These are phyloP conservation scores for Ectropis grisescens DNA, from an alignment of 1,140 invertebrate genomes.

Conservation along the genomic window DNA sequence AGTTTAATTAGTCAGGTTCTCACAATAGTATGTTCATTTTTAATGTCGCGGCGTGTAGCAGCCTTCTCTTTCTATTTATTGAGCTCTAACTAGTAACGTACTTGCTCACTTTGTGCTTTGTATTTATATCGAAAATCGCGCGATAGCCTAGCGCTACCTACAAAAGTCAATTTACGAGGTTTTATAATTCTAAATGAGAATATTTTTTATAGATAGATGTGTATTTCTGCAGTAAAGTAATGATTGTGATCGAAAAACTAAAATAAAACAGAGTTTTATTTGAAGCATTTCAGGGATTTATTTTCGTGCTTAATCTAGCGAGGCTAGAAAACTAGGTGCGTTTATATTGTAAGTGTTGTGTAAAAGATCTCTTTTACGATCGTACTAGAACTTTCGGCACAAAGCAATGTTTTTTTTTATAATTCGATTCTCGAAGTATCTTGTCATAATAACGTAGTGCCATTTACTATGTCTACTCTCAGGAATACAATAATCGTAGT, in stretches of 20 bases:
- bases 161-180: constrained; percentile 57
- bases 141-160: constrained; percentile 20
- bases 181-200: constrained; percentile 38
- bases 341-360: constrained; percentile 32
- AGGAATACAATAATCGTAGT: constrained; percentile 50
- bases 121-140: too few relatives aligned
- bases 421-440: constrained; percentile 24
- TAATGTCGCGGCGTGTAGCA: too few relatives aligned
- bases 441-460: constrained; percentile 63
- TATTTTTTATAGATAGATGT: constrained; percentile 55
- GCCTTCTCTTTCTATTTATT: constrained; percentile 32
- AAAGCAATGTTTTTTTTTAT: too few relatives aligned
- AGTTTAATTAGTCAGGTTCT: too few relatives aligned
- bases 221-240: constrained; percentile 51
- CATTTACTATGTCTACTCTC: constrained; percentile 58
- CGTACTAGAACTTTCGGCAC: constrained; percentile 9
- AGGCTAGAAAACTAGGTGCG: constrained; percentile 47
- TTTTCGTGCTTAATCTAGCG: constrained; percentile 61
- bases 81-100: constrained; percentile 28
- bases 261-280: constrained; percentile 70
- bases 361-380: constrained; percentile 39
- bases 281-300: constrained; percentile 58
- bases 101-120: constrained; percentile 56
- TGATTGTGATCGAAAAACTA: constrained; percentile 62
- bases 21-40: too few relatives aligned